Evolutionary conservation across 2,797 vertebrate species (phyloP).

Genomic region (Falco columbarius): DNA sequence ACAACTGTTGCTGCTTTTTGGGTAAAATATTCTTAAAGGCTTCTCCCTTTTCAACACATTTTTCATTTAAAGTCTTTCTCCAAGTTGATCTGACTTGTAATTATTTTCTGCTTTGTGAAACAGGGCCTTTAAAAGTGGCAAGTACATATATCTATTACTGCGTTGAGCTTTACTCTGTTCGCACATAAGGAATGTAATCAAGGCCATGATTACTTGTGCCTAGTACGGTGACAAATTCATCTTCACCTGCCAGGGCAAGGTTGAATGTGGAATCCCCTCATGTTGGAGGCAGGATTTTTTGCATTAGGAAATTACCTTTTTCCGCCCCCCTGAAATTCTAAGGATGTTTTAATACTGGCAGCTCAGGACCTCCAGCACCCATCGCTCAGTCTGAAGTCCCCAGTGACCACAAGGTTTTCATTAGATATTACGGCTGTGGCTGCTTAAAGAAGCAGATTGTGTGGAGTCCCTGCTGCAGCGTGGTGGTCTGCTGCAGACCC

Average conservation of each 20-base stretch:
- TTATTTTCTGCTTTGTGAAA: conserved; percentile 4
- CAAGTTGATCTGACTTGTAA: neutral
- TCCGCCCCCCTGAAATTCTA: neutral
- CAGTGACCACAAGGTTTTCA: neutral
- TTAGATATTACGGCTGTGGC: neutral
- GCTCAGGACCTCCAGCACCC: neutral
- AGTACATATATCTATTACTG: neutral
- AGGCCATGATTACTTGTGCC: neutral
- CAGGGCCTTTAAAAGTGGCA: neutral
- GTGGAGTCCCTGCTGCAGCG: neutral
- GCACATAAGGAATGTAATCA: neutral
- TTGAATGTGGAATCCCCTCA: neutral
- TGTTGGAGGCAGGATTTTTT: neutral
- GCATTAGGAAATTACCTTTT: neutral
- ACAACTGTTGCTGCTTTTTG: neutral
- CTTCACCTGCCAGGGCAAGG: neutral
- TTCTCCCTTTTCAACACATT: neutral
- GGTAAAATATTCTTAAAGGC: neutral
- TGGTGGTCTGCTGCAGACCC: neutral
- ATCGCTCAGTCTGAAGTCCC: neutral
- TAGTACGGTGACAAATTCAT: neutral
- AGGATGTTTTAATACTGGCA: neutral
- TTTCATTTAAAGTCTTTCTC: neutral
- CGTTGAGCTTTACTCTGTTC: neutral
- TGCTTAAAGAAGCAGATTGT: neutral